A percentile compares a stretch with the other conserved stretches of the same genome.
phyloP scores from a whole-genome alignment of 1,140 invertebrate genomes.

The Thaumatotibia leucotreta region DNA sequence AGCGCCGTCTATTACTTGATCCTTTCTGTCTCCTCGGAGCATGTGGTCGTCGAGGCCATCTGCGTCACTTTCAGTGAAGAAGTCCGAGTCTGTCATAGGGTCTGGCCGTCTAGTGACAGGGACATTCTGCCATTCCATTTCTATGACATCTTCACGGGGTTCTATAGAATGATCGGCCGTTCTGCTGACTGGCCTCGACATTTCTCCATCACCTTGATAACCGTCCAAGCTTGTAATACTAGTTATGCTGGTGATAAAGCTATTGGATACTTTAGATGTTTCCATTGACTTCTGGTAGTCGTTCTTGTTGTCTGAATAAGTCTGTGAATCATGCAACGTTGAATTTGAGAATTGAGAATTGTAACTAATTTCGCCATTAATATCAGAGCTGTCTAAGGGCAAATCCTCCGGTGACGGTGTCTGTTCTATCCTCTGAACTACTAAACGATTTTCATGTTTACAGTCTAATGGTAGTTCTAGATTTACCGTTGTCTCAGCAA shows the following conservation, averaged over 20 bases:
- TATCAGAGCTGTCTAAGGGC: constrained; percentile 82
- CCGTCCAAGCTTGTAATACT: constrained; percentile 92
- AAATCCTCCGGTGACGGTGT: constrained; percentile 90
- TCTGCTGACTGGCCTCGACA: constrained; percentile 86
- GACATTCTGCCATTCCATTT: constrained; percentile 76
- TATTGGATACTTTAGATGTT: constrained; percentile 79
- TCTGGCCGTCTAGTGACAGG: constrained; percentile 80
- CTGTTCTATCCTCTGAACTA: constrained; percentile 79
- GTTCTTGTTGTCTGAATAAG: constrained; percentile 76
- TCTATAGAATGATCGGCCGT: constrained; percentile 82
- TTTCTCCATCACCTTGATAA: constrained; percentile 91
- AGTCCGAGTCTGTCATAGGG: constrained; percentile 93
- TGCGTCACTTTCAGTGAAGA: constrained; percentile 91
- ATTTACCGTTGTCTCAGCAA: constrained; percentile 77
- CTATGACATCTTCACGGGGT: constrained; percentile 63
- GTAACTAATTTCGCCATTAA: constrained; percentile 74
- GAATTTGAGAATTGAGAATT: constrained; percentile 67
- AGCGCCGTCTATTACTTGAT: constrained; percentile 90
- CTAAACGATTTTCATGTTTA: constrained; percentile 57
- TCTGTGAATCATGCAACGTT: constrained; percentile 68
- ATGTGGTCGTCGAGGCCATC: constrained; percentile 86
- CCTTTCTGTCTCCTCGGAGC: constrained; percentile 81
- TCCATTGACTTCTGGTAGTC: constrained; percentile 78
- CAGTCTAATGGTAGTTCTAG: constrained; percentile 77
- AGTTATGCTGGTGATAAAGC: constrained; percentile 89